phyloP scores from a whole-genome alignment of 2,888 invertebrate genomes.

The Stenchaetothrips biformis region DNA sequence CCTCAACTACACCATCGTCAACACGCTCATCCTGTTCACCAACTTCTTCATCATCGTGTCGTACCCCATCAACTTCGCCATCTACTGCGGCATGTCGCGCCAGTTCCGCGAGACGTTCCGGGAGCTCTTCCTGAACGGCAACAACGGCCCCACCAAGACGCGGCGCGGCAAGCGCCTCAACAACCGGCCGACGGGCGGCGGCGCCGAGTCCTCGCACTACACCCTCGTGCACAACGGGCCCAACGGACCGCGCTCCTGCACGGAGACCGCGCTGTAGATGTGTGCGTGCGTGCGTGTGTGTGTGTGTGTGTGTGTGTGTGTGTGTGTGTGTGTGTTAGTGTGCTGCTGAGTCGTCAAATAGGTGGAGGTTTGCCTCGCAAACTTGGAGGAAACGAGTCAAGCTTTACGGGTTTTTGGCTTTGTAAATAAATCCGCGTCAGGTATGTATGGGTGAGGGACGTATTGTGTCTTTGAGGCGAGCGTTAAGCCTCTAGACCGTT shows the following conservation, averaged over 20 bases:
- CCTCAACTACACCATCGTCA: slow-evolving; percentile 71
- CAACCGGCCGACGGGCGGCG: slow-evolving; percentile 15
- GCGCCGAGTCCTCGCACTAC: slow-evolving; percentile 13
- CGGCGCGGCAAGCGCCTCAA: slow-evolving; percentile 42
- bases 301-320: too few species aligned
- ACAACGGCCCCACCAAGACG: slow-evolving; percentile 62
- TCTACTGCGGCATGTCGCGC: slow-evolving; percentile 93
- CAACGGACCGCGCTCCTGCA: not conserved
- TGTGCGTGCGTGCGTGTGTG: too few species aligned
- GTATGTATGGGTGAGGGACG: too few species aligned
- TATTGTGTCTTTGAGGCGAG: too few species aligned
- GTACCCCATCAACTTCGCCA: slow-evolving; percentile 90
- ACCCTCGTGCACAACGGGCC: not conserved
- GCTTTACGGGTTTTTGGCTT: too few species aligned
- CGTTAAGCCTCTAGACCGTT: too few species aligned
- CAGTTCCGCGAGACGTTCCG: slow-evolving; percentile 93
- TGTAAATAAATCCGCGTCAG: too few species aligned
- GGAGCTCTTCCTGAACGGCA: slow-evolving; percentile 65
- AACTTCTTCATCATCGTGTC: slow-evolving; percentile 89
- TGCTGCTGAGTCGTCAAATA: too few species aligned
- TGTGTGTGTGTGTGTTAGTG: too few species aligned
- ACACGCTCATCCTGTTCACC: slow-evolving; percentile 71
- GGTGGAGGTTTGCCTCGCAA: too few species aligned
- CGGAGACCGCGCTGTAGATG: not conserved
- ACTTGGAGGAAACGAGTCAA: too few species aligned